phyloP scores from a whole-genome alignment of 2,113 vertebrate species.

The Mastomys coucha region DNA sequence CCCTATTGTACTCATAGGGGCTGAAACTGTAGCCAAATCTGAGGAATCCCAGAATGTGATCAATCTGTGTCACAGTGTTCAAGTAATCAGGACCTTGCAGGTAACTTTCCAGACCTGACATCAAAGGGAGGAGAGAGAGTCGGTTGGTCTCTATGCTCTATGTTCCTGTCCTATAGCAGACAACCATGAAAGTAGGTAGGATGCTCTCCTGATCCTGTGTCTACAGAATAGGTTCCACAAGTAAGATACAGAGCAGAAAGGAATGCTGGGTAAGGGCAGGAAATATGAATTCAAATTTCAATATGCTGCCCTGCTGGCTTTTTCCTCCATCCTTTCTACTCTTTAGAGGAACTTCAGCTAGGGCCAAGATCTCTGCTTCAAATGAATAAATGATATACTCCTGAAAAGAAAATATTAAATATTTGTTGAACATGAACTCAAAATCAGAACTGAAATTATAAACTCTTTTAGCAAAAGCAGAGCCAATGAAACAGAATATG shows the following conservation, averaged over 20 bases:
- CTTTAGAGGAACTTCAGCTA: not conserved
- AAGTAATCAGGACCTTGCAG: not conserved
- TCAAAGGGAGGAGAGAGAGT: not conserved
- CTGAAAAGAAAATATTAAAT: not conserved
- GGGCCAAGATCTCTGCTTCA: not conserved
- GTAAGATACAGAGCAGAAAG: not conserved
- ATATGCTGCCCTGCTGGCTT: not conserved
- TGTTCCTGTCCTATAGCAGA: not conserved
- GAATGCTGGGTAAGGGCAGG: not conserved
- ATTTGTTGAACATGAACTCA: constrained; percentile 19
- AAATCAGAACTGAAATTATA: constrained; percentile 37
- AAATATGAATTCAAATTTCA: not conserved
- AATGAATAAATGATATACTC: not conserved
- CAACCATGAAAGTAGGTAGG: not conserved
- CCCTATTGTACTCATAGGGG: not conserved
- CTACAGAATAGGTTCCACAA: not conserved
- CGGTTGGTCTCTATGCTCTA: not conserved
- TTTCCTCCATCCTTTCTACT: not conserved
- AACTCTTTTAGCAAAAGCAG: not conserved
- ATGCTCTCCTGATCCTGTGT: not conserved
- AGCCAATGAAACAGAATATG: constrained; percentile 9
- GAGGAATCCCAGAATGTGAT: not conserved
- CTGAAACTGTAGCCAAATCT: not conserved
- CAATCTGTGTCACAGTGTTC: not conserved
- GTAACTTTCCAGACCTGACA: not conserved